Evolutionary conservation across 2,888 invertebrate species (phyloP), one percentile per base, ranked within the genome.

Genomic region (Exocentrus adspersus): DNA sequence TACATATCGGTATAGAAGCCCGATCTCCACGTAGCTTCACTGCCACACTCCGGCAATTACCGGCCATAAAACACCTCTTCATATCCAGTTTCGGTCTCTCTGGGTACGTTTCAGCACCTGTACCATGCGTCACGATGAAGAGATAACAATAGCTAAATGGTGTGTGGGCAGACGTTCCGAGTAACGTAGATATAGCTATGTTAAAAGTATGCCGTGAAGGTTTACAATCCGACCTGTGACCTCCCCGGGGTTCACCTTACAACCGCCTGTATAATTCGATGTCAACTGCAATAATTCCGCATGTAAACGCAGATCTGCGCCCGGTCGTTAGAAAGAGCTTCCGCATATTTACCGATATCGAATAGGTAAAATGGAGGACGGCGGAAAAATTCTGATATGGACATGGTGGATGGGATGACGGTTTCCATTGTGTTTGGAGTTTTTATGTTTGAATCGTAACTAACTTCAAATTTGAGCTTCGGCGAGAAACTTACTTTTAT

Each of bases 131-230:
- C 28, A 53, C 43, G 62, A 58, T 62, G 50, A 62, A 43, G 62
- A 62, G 58, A 62, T 62, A 62, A 62, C 62, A 58, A 58, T 58
- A 32, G 52, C 21, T 54, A 51, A 52, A 52, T 45, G 32, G 45
- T 19, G 45, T 42, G 62, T 52, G 24, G 54, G 64, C 62, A 46
- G 60, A 61, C 60, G 62, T 63, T 62, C 61, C 58, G 58, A 56
- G 60, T 10, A 43, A 54, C 54, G 45, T 30, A 21, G 43, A 54
- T 41, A n/a, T n/a, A 30, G 54, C 17, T 43, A 54, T 68, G 68
- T 68, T 68, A 68, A 69, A 70, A 68, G 69, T 70, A 64, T 70
- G 64, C 65, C 67, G 69, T 64, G 60, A 65, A 67, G 67, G 64
- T 66, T 68, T 65, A 67, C 67, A 63, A 60, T 52, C 48, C 62